phyloP scores from a whole-genome alignment of 1,140 invertebrate species.

The Drosophila novamexicana region DNA sequence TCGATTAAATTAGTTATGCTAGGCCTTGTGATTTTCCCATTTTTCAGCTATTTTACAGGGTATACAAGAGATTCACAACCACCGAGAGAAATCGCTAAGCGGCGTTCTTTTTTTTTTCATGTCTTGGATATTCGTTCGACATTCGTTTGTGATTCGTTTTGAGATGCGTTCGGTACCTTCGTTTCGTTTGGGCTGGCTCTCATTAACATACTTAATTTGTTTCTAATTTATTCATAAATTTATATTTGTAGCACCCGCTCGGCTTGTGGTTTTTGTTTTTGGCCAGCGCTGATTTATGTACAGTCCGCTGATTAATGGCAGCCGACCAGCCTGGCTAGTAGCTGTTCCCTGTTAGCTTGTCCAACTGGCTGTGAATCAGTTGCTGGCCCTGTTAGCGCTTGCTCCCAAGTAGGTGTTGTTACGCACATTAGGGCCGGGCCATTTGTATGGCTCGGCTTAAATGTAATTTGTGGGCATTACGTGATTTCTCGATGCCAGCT shows the following conservation, averaged over 20 bases:
- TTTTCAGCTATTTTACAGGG: neutral
- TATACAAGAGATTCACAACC: conserved; percentile 26
- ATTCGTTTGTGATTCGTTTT: conserved; percentile 21
- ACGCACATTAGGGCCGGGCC: conserved; percentile 66
- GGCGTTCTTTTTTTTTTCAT: conserved; percentile 19
- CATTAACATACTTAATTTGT: conserved; percentile 82
- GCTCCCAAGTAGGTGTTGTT: conserved; percentile 72
- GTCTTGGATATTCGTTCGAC: conserved; percentile 25
- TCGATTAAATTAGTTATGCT: no score
- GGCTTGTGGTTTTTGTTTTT: conserved; percentile 31
- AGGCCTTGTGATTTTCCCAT: neutral
- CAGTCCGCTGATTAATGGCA: conserved; percentile 73
- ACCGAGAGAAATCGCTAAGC: conserved; percentile 49
- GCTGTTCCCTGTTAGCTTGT: conserved; percentile 19
- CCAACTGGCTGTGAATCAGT: conserved; percentile 68
- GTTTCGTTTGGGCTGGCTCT: conserved; percentile 37
- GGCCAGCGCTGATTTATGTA: conserved; percentile 66
- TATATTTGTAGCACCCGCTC: conserved; percentile 77
- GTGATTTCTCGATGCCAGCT: conserved; percentile 14
- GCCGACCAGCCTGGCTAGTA: conserved; percentile 26
- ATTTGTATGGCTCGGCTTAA: conserved; percentile 56
- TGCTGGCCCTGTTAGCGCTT: conserved; percentile 43
- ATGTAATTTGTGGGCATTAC: conserved; percentile 68
- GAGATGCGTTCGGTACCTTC: conserved; percentile 10
- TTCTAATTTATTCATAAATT: conserved; percentile 83